Evolutionary conservation across 2,888 invertebrate genomes (phyloP).

Genomic region (Lampropteryx suffumata): DNA sequence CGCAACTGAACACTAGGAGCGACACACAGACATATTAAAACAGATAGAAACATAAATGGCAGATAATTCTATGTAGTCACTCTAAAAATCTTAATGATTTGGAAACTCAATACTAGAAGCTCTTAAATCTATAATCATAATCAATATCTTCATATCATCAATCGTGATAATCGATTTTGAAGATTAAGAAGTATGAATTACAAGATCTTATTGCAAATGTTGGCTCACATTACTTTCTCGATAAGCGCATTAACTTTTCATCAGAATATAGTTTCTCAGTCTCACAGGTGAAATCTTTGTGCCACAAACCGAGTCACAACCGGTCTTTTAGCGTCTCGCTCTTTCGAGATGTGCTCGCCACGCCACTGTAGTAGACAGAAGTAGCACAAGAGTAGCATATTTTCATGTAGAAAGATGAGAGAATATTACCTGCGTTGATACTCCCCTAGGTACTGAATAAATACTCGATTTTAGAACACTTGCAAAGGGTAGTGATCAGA

Average conservation of each 20-base stretch:
- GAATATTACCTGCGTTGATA: too few species aligned
- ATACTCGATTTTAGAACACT: too few species aligned
- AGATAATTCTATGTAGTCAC: too few species aligned
- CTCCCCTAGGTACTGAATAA: too few species aligned
- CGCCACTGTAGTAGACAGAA: not conserved
- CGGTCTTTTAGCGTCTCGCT: constrained; percentile 47
- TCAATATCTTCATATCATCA: not conserved
- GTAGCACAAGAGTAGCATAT: too few species aligned
- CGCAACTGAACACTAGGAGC: too few species aligned
- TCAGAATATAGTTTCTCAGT: constrained; percentile 25
- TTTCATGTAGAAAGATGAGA: too few species aligned
- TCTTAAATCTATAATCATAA: not conserved
- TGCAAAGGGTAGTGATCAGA: too few species aligned
- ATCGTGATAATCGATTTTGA: constrained; percentile 1
- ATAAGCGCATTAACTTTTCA: constrained; percentile 35
- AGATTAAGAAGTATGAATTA: not conserved
- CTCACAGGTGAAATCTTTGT: constrained; percentile 53
- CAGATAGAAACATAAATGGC: too few species aligned
- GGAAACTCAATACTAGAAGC: not conserved
- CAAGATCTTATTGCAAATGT: not conserved
- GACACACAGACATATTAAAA: too few species aligned
- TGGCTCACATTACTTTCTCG: constrained; percentile 37
- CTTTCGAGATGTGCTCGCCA: constrained; percentile 42
- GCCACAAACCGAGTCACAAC: constrained; percentile 50
- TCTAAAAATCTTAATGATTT: too few species aligned